Base-by-base conservation (phyloP, 92 coral and sea anemone genomes). In the Porites evermanni region DNA sequence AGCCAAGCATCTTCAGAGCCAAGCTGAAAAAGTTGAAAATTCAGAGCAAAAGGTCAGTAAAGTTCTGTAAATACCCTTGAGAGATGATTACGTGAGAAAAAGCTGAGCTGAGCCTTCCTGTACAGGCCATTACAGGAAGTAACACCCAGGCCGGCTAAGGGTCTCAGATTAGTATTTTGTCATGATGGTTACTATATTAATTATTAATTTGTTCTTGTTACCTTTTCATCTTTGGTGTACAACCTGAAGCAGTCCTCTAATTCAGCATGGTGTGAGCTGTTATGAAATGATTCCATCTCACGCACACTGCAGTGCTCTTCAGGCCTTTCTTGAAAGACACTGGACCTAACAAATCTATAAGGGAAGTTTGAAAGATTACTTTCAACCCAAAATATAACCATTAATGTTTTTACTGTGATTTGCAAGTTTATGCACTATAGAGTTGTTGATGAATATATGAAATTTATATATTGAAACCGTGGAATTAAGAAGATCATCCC, bases 1-100 rank as follows among this genome's bases (percentile, higher is more conserved):
- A 92, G 88, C 98, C 98, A 96, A 74, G 98, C 98, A 81, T 96
- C 98, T 67, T 94, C 98, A 78, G 90, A 74, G 26, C 98, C 97
- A 24, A 96, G 90, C 98, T 96, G 53, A 7, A 91, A 38, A 78
- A 8, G 29, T 54, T n/a, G 38, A 79, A 53, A 72, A 10, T 24
- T 18, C 13, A 26, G 26, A 53, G 6, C 19, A 23, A n/a, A 38
- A 21, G 50, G 14, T 67, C 4, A 24, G 65, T 13, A 56, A 56
- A 14, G 16, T 56, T 8, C 13, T 8, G 61, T 8, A 11, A 14
- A 11, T 6, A 56, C 12, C 61, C 12, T 56, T 1, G 1, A 56
- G 17, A 14, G 12, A 14, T 14, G 13, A 11, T 56, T 8, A 12
- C 3, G 16, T 12, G 61, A 1, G 13, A 56, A 63, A 59, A 59